Evolutionary conservation across 2,797 vertebrate genomes (phyloP), one percentile per base, ranked within the genome.

Genomic region (Gallinago nigripennis): DNA sequence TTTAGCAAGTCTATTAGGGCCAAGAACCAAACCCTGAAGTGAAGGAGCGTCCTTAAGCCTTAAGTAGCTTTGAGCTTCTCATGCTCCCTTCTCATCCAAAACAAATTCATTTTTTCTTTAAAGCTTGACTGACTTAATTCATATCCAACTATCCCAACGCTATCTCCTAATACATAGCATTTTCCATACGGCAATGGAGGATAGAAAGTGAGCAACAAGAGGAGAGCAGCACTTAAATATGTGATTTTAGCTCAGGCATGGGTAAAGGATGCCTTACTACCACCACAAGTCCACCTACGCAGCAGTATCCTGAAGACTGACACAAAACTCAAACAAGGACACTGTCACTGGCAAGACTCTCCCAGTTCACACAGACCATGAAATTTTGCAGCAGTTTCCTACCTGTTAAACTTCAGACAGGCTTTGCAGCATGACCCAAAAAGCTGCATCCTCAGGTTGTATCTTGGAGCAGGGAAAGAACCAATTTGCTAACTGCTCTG

Each of bases 1-100:
- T 86, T 95, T 94, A 95, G 86, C 86, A 94, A 82, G 54, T 71
- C 33, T 80, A 9, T 71, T 45, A 57, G 48, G 63, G 86, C 91
- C 90, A 93, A 92, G 81, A 24, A 64, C n/a, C 31, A 78, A 86
- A 17, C 9, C 31, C 39, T 66, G 43, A 84, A 84, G 65, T 24
- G 43, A 58, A 58, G 64, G 35, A 92, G 35, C 4, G 0, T 69
- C 30, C 61, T 16, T 0, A 33, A 71, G 63, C 73, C 33, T 61
- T 46, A 70, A 19, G 63, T 19, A 82, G 35, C 28, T 78, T 73
- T 50, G 35, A 79, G 65, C 33, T 48, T 78, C 50, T 83, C 53
- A 37, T 50, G 7, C 9, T 80, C 30, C 24, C 10, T 86, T 76
- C 31, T 63, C 18, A 69, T n/a, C 31, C 68, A 66, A 39, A 64